Percentiles rank a stretch among this genome's conserved stretches.
Conservation (phyloP, 1,140 invertebrate genomes). For the Ephestia elutella region DNA sequence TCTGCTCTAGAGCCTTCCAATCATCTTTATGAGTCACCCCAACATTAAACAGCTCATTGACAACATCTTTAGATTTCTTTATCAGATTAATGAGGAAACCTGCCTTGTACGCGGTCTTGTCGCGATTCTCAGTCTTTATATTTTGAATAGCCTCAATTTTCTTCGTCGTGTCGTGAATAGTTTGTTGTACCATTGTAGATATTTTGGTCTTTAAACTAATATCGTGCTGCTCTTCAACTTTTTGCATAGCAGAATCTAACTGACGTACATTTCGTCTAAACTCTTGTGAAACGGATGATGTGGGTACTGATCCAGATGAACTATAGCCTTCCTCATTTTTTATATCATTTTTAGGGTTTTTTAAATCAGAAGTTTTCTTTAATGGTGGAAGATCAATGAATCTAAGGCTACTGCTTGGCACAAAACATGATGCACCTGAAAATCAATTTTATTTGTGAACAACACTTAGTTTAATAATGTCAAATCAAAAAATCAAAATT, state of each 20-base stretch:
- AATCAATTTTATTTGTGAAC: background rate
- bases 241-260: background rate
- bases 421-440: background rate
- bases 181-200: conserved; percentile 40
- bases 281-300: background rate
- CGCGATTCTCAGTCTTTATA: conserved; percentile 34
- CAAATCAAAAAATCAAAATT: too few species aligned
- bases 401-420: background rate
- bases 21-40: conserved; percentile 53
- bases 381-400: background rate
- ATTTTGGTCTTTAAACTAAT: conserved; percentile 48
- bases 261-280: background rate
- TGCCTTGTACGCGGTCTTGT: conserved; percentile 39
- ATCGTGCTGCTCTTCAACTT: conserved; percentile 40
- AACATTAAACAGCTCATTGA: conserved; percentile 58
- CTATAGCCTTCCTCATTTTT: background rate
- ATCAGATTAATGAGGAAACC: conserved; percentile 55
- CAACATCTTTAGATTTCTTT: conserved; percentile 51
- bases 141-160: conserved; percentile 34
- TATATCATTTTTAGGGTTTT: too few species aligned
- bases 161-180: conserved; percentile 40
- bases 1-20: conserved; percentile 54
- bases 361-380: background rate
- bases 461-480: background rate
- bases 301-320: background rate